phyloP scores from a whole-genome alignment of 2,113 vertebrate species.

The Burhinus bistriatus region DNA sequence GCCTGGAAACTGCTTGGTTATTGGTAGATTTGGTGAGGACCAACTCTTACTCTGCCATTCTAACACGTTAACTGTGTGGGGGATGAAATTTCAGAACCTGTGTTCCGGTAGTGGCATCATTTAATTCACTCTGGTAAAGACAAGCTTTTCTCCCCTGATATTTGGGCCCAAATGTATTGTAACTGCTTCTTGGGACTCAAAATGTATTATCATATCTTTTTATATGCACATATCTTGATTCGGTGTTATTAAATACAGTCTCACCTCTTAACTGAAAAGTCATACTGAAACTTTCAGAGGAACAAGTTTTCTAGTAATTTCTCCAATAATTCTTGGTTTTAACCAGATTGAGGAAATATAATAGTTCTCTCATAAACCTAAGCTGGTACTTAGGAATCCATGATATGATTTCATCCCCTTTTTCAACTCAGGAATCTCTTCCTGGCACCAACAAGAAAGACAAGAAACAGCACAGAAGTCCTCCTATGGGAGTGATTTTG shows the following conservation, averaged over 20 bases:
- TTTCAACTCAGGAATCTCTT: neutral
- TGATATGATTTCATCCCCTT: neutral
- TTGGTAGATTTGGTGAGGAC: neutral
- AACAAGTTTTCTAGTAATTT: neutral
- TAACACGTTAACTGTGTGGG: neutral
- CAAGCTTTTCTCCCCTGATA: fast-evolving
- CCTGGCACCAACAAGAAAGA: neutral
- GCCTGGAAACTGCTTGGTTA: neutral
- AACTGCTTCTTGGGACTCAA: neutral
- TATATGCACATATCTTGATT: neutral
- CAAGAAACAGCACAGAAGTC: neutral
- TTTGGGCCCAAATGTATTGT: neutral
- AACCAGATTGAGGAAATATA: neutral
- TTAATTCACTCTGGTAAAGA: neutral
- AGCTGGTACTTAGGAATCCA: neutral
- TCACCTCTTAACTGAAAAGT: neutral
- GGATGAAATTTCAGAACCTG: neutral
- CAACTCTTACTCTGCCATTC: neutral
- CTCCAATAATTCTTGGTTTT: neutral
- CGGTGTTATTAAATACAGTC: neutral
- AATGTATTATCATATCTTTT: neutral
- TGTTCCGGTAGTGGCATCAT: neutral
- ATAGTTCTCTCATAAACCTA: neutral
- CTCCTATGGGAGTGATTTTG: neutral
- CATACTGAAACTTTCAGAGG: neutral